Evolutionary conservation across 1,140 invertebrate genomes (phyloP).

Genomic region (Vanessa atalanta): DNA sequence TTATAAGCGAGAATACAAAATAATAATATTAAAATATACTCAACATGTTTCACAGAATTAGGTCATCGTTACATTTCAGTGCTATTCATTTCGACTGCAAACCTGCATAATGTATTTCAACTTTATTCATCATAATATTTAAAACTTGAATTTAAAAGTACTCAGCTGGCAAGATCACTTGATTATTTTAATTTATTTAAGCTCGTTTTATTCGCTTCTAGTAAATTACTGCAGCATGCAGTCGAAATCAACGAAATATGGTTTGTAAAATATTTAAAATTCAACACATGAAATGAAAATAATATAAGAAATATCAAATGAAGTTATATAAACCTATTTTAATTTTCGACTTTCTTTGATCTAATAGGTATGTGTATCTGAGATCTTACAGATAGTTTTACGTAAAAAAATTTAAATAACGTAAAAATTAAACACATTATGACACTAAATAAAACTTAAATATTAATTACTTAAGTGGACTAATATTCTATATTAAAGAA

Average conservation of each 20-base stretch:
- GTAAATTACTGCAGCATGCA: slow-evolving; percentile 7
- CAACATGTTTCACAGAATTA: slow-evolving; percentile 28
- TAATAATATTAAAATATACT: slow-evolving; percentile 29
- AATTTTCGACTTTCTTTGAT: slow-evolving; percentile 32
- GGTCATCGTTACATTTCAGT: slow-evolving; percentile 13
- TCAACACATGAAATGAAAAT: not conserved
- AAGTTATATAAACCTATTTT: slow-evolving; percentile 21
- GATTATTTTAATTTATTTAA: not conserved
- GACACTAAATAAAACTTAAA: slow-evolving; percentile 43
- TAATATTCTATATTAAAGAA: slow-evolving; percentile 46
- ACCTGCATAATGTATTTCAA: slow-evolving; percentile 7
- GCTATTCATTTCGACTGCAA: slow-evolving; percentile 20
- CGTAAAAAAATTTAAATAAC: slow-evolving; percentile 28
- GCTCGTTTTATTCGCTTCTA: too few relatives aligned
- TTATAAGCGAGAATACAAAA: slow-evolving; percentile 34
- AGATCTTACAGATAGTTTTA: slow-evolving; percentile 37
- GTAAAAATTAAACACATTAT: slow-evolving; percentile 36
- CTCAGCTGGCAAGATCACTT: not conserved
- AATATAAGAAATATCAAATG: slow-evolving; percentile 11
- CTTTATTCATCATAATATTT: not conserved
- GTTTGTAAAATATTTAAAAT: not conserved
- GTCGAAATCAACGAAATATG: slow-evolving; percentile 3
- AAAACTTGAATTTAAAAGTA: not conserved
- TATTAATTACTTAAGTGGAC: slow-evolving; percentile 44
- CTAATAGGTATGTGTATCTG: slow-evolving; percentile 26